phyloP scores from a whole-genome alignment of 2,113 vertebrate species.

The Albula goreensis region DNA sequence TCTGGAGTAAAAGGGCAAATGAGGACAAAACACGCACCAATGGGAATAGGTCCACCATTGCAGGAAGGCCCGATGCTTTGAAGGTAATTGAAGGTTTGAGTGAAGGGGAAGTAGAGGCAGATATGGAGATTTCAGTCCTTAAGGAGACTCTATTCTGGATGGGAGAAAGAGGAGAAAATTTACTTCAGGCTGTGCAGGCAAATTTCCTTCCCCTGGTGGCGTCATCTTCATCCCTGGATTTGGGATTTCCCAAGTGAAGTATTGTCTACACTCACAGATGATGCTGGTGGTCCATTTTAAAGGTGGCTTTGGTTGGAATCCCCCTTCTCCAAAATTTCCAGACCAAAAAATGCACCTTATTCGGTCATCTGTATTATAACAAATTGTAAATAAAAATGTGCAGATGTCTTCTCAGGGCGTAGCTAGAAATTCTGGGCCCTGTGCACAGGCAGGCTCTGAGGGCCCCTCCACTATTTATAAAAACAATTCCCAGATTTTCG shows the following conservation, averaged over 20 bases:
- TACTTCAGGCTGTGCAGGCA: not conserved
- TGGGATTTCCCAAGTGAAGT: constrained; percentile 42
- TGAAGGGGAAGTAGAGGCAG: not conserved
- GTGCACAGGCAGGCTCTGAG: too few relatives aligned
- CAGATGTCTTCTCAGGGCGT: too few relatives aligned
- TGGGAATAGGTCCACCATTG: not conserved
- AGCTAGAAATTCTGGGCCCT: too few relatives aligned
- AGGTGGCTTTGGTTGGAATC: constrained; percentile 20
- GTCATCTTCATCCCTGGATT: not conserved
- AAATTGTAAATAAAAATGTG: too few relatives aligned
- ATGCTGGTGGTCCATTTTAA: constrained; percentile 8
- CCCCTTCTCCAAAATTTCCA: constrained; percentile 20
- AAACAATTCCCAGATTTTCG: too few relatives aligned
- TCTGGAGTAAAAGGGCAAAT: not conserved
- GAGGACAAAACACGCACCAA: not conserved
- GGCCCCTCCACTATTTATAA: too few relatives aligned
- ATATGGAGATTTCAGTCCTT: not conserved
- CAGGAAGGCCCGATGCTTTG: not conserved
- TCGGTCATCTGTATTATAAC: not conserved
- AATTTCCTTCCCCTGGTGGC: not conserved
- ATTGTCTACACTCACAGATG: constrained; percentile 24
- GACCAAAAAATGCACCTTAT: not conserved
- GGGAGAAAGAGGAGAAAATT: not conserved
- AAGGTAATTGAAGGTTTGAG: not conserved
- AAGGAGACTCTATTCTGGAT: not conserved